Evolutionary conservation across 2,888 invertebrate genomes (phyloP), one percentile per base, ranked within the genome.

Genomic region (Baccha elongata): DNA sequence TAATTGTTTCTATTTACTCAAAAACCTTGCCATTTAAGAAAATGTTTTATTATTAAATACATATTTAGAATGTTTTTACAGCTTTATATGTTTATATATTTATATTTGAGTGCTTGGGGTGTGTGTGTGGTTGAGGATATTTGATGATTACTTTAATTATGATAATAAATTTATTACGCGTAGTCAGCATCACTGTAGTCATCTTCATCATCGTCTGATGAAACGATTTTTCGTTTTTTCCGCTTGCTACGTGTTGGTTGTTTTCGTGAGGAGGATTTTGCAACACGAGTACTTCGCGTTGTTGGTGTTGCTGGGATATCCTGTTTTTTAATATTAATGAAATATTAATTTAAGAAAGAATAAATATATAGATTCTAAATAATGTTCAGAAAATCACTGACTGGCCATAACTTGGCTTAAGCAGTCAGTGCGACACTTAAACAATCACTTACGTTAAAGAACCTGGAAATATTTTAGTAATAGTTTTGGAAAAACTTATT

Each of bases 141-240:
- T 42, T 44, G 32, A 42, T 62, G n/a, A 29, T 55, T 74, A 55
- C 71, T 68, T 68, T 8, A 4, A 37, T 44, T 58, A 50, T 69
- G 46, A 53, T 46, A 62, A 50, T 11, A 58, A 55, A 29, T 8
- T 79, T 58, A 79, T 84, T 79, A 80, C 67, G 76, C 74, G 86
- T 92, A 92, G 74, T 90, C 90, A 74, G 88, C 88, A 88, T 94
- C 94, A 91, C 94, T 94, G 89, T 91, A 93, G 89, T 94, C 93
- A 87, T 93, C 93, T 86, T 93, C 94, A 84, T 94, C 94, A 81
- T 93, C 93, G 83, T 92, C 93, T 8, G 93, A 92, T 85, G 92
- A 92, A 67, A 91, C 89, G 62, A 92, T 92, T 90, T 92, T 92
- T 84, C 92, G 91, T 88, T 93, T 93, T 88, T 92, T 92, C 81